Evolutionary conservation across 2,797 vertebrate species (phyloP).

Genomic region (Ataeniobius toweri): DNA sequence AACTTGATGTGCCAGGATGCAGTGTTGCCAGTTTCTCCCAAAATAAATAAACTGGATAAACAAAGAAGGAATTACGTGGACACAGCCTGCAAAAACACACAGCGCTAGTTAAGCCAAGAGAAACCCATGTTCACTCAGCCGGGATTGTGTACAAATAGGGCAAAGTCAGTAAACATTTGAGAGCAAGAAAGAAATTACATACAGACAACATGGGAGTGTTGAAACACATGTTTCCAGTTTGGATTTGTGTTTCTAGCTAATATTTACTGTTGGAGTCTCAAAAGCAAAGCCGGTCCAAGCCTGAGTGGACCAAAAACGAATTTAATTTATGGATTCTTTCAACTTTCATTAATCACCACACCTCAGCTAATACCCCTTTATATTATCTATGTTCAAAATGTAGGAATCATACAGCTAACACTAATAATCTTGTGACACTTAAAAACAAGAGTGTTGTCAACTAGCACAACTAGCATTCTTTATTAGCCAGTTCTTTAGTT

Average conservation of each 20-base stretch:
- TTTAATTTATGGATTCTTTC: too few species aligned
- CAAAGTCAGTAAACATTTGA: conserved; percentile 30
- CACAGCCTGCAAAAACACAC: conserved; percentile 27
- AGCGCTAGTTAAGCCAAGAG: conserved; percentile 32
- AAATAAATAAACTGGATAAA: conserved; percentile 50
- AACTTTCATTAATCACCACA: not conserved
- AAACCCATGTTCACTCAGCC: not conserved
- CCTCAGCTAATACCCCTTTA: not conserved
- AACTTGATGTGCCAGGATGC: conserved; percentile 18
- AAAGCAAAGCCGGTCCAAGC: not conserved
- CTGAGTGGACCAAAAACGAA: not conserved
- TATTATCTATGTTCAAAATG: not conserved
- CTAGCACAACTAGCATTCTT: not conserved
- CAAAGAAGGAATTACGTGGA: conserved; percentile 22
- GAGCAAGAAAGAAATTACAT: conserved; percentile 8
- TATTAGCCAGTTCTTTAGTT: not conserved
- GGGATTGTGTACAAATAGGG: conserved; percentile 12
- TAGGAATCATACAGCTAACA: not conserved
- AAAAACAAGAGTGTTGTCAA: too few species aligned
- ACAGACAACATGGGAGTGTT: not conserved
- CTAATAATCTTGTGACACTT: not conserved
- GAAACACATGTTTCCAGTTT: conserved; percentile 9
- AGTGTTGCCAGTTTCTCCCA: not conserved
- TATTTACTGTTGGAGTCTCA: conserved; percentile 12
- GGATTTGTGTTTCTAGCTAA: conserved; percentile 1